Conservation (phyloP, 2,797 vertebrate genomes). For the Hydrophis major region DNA sequence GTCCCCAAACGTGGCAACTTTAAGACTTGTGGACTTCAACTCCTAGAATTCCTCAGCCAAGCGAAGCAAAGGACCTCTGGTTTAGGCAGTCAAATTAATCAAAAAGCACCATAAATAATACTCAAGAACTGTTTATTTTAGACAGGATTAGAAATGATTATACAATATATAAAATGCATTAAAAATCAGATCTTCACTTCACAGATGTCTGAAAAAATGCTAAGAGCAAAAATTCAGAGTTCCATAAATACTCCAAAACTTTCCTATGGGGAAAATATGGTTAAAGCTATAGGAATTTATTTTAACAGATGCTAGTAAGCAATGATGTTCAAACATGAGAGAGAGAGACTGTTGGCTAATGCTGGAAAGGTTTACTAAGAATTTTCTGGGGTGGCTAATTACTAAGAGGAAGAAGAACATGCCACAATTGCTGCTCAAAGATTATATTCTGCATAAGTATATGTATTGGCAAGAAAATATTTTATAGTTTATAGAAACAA, state of each 20-base stretch:
- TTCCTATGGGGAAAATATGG: conserved; percentile 15
- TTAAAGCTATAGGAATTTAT: conserved; percentile 4
- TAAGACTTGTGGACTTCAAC: too few relatives aligned
- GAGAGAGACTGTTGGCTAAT: not conserved
- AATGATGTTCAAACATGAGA: conserved; percentile 4
- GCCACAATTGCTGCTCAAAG: conserved; percentile 1
- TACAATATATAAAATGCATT: not conserved
- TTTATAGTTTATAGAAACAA: not conserved
- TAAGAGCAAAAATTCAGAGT: not conserved
- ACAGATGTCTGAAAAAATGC: not conserved
- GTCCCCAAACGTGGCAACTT: too few relatives aligned
- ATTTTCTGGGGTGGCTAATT: not conserved
- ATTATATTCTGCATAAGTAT: not conserved
- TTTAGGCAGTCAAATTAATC: not conserved
- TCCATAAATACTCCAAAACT: not conserved
- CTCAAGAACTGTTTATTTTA: not conserved
- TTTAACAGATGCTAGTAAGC: not conserved
- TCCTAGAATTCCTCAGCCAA: too few relatives aligned
- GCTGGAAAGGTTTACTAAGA: conserved; percentile 11
- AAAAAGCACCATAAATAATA: not conserved
- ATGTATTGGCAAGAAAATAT: conserved; percentile 6
- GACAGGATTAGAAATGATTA: not conserved
- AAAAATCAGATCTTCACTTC: not conserved
- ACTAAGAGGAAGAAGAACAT: conserved; percentile 1
- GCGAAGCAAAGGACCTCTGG: too few relatives aligned